A percentile compares a stretch with the other conserved stretches of the same genome.
Conservation (phyloP, 2,888 invertebrate species). For the Leucania comma region DNA sequence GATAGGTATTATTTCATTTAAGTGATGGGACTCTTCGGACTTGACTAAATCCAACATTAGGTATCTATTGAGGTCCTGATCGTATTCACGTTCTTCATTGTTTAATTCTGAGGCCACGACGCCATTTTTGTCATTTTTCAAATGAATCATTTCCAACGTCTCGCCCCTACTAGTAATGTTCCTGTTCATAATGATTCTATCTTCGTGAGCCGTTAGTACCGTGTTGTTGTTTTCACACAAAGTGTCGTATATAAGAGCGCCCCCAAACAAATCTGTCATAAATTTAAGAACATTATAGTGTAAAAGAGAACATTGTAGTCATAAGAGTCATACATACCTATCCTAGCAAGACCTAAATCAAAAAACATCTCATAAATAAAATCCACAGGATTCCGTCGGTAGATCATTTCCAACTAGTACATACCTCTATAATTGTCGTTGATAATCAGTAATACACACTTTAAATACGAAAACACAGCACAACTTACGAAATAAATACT, state of each 20-base stretch:
- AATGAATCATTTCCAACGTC: constrained; percentile 17
- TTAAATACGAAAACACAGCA: constrained; percentile 6
- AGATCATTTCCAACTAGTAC: not conserved
- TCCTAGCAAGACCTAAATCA: constrained; percentile 82
- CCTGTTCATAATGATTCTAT: constrained; percentile 23
- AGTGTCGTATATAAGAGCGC: constrained; percentile 36
- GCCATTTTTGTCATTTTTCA: constrained; percentile 4
- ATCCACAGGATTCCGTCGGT: not conserved
- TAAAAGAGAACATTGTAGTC: too few relatives aligned
- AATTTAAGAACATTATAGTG: constrained; percentile 10
- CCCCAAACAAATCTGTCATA: constrained; percentile 56
- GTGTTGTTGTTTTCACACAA: constrained; percentile 37
- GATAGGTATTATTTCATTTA: constrained; percentile 33
- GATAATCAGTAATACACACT: not conserved
- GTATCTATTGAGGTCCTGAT: constrained; percentile 22
- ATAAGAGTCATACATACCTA: constrained; percentile 69
- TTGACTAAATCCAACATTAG: constrained; percentile 23
- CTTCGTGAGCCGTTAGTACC: constrained; percentile 15
- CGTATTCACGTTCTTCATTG: constrained; percentile 35
- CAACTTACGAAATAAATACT: not conserved
- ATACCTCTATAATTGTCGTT: not conserved
- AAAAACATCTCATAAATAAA: constrained; percentile 43
- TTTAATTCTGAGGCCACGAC: not conserved
- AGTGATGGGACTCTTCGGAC: constrained; percentile 36
- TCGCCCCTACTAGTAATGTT: constrained; percentile 25